Base-by-base conservation (phyloP, 2,888 invertebrate species). In the Ichneumon xanthorius region DNA sequence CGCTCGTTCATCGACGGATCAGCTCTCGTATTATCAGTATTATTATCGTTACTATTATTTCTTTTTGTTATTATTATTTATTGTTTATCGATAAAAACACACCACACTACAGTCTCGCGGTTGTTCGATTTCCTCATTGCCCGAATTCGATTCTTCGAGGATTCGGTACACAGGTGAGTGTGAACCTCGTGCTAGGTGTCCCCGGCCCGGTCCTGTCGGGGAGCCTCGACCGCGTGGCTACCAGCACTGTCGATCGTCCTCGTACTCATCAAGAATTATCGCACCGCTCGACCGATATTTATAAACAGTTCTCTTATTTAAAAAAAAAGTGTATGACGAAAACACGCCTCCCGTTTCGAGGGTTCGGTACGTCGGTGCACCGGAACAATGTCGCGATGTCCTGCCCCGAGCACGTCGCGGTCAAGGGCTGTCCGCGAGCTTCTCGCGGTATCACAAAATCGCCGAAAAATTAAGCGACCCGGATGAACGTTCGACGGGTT, bases 191-290 rank as follows among this genome's bases (percentile, higher is more conserved):
- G 90, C 88, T 90, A 89, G 90, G 89, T 90, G 81, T 88, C 87
- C 83, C 87, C 88, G 80, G 86, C 78, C 67, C 84, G 75, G 53
- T 68, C 71, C 81, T 86, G 85, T 85, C 86, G 87, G 80, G 80
- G 83, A 88, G 87, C 86, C 87, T 86, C 87, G 84, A 88, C 89
- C 90, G 88, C 90, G 89, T 90, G 89, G 87, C 87, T 89, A 83
- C 88, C 87, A 88, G 84, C 75, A 87, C 87, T 88, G 75, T 85
- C 81, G 80, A 80, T 75, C 87, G 88, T 88, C 89, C 88, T 88
- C 89, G 84, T 89, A 87, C 82, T 89, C 90, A 91, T 91, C 88
- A 90, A 92, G 89, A 73, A 82, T 83, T 58, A 71, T 72, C 75
- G 82, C 63, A 19, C 48, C 14, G 11, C 50, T 53, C 16, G 16